Evolutionary conservation across 2,113 vertebrate species (phyloP), one percentile per base, ranked within the genome.

Genomic region (Passer montanus): DNA sequence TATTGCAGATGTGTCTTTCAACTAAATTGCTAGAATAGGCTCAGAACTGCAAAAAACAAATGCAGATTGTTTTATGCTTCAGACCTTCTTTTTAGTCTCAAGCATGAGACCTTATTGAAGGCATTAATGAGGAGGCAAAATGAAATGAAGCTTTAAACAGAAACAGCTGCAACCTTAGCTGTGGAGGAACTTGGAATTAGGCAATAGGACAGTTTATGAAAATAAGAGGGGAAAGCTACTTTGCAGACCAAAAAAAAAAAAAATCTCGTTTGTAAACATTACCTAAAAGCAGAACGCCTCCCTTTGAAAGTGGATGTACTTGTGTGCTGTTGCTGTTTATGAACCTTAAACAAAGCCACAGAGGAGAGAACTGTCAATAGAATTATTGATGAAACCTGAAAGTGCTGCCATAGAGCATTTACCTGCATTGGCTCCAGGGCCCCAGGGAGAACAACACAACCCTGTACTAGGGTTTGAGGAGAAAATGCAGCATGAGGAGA

Each of bases 111-210:
- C 20, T 93, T 84, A 87, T 37, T 95, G 89, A 95, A 94, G 66
- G 37, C 91, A 90, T 85, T 91, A 95, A 84, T 83, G 59, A 87
- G 53, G 49, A 94, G 56, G 56, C n/a, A 87, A 93, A 94, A 87
- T n/a, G 46, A 94, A 94, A 87, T 35, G 63, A 94, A 87, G 53
- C 18, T 91, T 87, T 95, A 89, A 94, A 89, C 75, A 93, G 87
- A 91, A 97, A 85, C 93, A 95, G 70, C 74, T 96, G 94, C 67
- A 89, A 87, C 78, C 53, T 87, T 91, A 73, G 50, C 77, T 69
- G 53, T 35, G 58, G 62, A 89, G 37, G 58, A 91, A 72, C 73
- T 82, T 84, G 28, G 37, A 91, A 85, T 93, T 87, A 85, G 56
- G 66, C 81, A 96, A 81, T 31, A 90, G 56, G 63, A 55, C 11